Evolutionary conservation across 2,888 invertebrate genomes (phyloP).

Genomic region (Saturnia pavonia): DNA sequence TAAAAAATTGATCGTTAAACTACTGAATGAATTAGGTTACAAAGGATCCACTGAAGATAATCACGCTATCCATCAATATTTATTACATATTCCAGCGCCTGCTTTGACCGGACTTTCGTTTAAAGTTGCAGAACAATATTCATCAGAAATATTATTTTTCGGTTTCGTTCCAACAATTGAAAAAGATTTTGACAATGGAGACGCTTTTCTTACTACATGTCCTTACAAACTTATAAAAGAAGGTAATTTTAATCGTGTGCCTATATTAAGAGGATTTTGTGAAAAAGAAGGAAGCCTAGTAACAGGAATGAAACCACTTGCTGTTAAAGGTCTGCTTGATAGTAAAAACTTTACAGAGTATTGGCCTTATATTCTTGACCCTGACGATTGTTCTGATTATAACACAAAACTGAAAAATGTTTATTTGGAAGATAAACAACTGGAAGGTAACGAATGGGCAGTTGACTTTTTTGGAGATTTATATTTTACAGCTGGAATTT

Average conservation of each 20-base stretch:
- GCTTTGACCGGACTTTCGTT: slow-evolving; percentile 32
- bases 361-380: slow-evolving; percentile 39
- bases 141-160: slow-evolving; percentile 37
- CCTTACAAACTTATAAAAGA: slow-evolving; percentile 63
- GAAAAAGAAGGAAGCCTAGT: slow-evolving; percentile 68
- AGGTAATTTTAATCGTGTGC: slow-evolving; percentile 60
- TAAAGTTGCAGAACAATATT: slow-evolving; percentile 31
- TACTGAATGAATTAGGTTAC: slow-evolving; percentile 46
- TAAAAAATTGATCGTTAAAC: slow-evolving; percentile 35
- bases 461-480: slow-evolving; percentile 54
- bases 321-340: slow-evolving; percentile 37
- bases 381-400: slow-evolving; percentile 30
- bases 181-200: slow-evolving; percentile 46
- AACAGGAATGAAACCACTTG: slow-evolving; percentile 36
- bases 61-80: slow-evolving; percentile 38
- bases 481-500: slow-evolving; percentile 49
- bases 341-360: slow-evolving; percentile 41
- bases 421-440: slow-evolving; percentile 25
- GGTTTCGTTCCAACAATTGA: slow-evolving; percentile 59
- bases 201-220: slow-evolving; percentile 45
- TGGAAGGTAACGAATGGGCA: slow-evolving; percentile 37
- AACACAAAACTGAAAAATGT: slow-evolving; percentile 26
- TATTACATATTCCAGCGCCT: slow-evolving; percentile 34
- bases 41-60: slow-evolving; percentile 38
- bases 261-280: slow-evolving; percentile 74